Evolutionary conservation across 2,797 vertebrate genomes (phyloP).

Genomic region (Enteromius paludinosus): DNA sequence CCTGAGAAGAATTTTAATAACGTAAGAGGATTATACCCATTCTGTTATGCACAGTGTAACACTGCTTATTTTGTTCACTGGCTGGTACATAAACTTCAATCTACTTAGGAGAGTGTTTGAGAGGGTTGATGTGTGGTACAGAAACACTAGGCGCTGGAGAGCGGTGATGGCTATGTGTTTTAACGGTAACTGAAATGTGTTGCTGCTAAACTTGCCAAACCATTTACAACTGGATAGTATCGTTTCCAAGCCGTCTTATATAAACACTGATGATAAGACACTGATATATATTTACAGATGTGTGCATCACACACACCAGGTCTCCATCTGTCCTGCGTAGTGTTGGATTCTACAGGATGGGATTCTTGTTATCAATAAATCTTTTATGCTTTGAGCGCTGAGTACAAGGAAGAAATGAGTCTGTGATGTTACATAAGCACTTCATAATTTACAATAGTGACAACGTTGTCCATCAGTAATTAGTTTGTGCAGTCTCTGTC

Average conservation of each 20-base stretch:
- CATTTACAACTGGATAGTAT: conserved; percentile 24
- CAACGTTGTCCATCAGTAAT: conserved; percentile 28
- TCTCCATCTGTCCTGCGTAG: conserved; percentile 46
- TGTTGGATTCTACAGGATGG: conserved; percentile 36
- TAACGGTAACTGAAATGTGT: conserved; percentile 20
- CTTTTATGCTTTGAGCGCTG: conserved; percentile 19
- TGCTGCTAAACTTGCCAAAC: conserved; percentile 36
- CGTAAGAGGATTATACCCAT: conserved; percentile 44
- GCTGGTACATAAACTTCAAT: neutral
- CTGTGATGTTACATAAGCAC: conserved; percentile 3
- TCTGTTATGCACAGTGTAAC: conserved; percentile 17
- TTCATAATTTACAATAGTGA: conserved; percentile 38
- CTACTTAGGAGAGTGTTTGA: neutral
- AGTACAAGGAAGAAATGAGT: conserved; percentile 51
- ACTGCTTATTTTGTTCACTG: conserved; percentile 23
- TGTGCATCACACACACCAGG: neutral
- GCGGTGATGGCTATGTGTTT: conserved; percentile 23
- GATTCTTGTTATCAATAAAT: conserved; percentile 59
- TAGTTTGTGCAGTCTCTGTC: conserved; percentile 17
- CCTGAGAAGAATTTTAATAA: conserved; percentile 49
- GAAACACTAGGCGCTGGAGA: neutral
- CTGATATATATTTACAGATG: conserved; percentile 10
- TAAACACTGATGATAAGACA: conserved; percentile 3
- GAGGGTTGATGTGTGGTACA: neutral
- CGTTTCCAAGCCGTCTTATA: conserved; percentile 40